These are phyloP conservation scores for Nomada lathburiana DNA, from an alignment of 2,888 invertebrate genomes.

Conservation along the genomic window DNA sequence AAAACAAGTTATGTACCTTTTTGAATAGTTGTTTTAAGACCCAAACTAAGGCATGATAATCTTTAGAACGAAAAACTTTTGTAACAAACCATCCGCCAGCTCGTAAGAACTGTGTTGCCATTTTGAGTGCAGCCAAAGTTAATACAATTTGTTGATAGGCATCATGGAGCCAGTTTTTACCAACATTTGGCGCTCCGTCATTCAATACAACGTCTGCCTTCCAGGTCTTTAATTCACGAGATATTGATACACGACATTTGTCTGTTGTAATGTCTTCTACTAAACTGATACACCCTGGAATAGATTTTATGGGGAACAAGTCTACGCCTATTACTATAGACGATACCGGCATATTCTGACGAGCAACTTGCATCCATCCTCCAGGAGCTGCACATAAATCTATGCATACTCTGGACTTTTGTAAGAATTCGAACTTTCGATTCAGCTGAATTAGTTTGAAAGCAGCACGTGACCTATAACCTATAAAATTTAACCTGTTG, in stretches of 20 bases:
- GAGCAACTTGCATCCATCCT: constrained; percentile 99
- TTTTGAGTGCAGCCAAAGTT: constrained; percentile 95
- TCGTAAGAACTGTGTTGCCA: constrained; percentile 95
- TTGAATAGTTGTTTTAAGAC: constrained; percentile 98
- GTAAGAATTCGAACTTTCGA: constrained; percentile 97
- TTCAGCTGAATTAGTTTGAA: constrained; percentile 99
- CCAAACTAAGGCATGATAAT: constrained; percentile 97
- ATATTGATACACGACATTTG: constrained; percentile 92
- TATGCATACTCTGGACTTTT: constrained; percentile 97
- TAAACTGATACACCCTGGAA: constrained; percentile 95
- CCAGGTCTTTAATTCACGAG: constrained; percentile 96
- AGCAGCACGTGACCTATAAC: constrained; percentile 98
- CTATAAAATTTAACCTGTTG: constrained; percentile 84
- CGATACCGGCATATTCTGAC: constrained; percentile 98
- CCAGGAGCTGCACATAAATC: constrained; percentile 99
- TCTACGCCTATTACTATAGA: constrained; percentile 98
- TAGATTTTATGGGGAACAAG: constrained; percentile 95
- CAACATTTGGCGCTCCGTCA: constrained; percentile 99
- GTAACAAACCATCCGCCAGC: constrained; percentile 99
- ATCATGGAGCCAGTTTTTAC: constrained; percentile 98
- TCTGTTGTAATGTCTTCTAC: constrained; percentile 99
- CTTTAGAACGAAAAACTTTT: constrained; percentile 99
- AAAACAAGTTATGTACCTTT: constrained; percentile 85
- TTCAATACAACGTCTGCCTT: constrained; percentile 98
- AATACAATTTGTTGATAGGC: constrained; percentile 97